Base-by-base conservation (phyloP, 2,888 invertebrate genomes). In the Teinopalpus imperialis region DNA sequence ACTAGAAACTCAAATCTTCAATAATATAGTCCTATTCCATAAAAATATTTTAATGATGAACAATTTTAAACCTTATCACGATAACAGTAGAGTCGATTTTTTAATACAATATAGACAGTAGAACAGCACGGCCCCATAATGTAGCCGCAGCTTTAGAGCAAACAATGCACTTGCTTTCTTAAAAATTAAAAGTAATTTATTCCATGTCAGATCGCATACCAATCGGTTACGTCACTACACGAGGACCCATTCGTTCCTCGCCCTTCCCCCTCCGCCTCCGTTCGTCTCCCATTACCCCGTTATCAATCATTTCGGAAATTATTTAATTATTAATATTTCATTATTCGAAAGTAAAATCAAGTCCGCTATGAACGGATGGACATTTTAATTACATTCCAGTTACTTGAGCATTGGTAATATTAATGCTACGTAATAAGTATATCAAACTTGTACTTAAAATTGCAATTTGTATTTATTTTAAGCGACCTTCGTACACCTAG, bases 161-260 rank as follows among this genome's bases (percentile, higher is more conserved):
- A n/a, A 23, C 23, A 31, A 16, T 16, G 16, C 16, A 14, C 21
- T 34, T 7, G 3, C 5, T 13, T 24, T 14, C 14, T 5, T 16
- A 31, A 31, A 8, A 16, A 9, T 31, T 8, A 31, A 31, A 31
- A 27, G 37, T 39, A 29, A 12, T 20, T 18, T 30, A 10, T 39
- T 39, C 20, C 9, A 24, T 24, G 31, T 35, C 13, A 16, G 31
- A 23, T 31, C 14, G 41, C 41, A 42, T 80, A 74, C 75, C 79
- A 70, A 74, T 76, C 70, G 69, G 69, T 82, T 80, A 81, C 82
- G 76, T 82, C 81, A 81, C 73, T 61, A 66, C 72, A 71, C 69
- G 71, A 66, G 68, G 59, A 52, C 56, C 54, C 56, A 59, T 53
- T 54, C 59, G 53, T 54, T 48, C 56, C 52, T 48, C 43, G 53